These are phyloP conservation scores for Nematolebias whitei DNA, from an alignment of 2,113 vertebrate genomes.

Conservation along the genomic window DNA sequence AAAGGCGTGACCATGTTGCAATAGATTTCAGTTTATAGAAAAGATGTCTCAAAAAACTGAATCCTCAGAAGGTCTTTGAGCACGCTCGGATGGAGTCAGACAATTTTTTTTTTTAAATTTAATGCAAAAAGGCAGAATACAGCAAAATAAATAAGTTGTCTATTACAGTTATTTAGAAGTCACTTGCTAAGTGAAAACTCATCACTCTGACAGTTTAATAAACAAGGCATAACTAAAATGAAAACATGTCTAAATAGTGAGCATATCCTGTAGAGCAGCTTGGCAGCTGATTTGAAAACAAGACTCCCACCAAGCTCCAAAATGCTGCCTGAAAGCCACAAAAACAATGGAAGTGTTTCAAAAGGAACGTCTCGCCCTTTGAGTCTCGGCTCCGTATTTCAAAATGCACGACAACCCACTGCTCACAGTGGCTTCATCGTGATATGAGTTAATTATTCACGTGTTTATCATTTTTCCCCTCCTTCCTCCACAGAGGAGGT, in stretches of 20 bases:
- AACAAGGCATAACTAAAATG: neutral
- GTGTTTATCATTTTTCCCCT: neutral
- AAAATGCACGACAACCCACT: neutral
- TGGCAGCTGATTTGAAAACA: neutral
- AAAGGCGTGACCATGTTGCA: too few species aligned
- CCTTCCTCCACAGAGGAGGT: neutral
- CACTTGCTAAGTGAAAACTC: neutral
- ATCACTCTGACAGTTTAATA: neutral
- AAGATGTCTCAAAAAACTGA: too few species aligned
- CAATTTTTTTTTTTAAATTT: too few species aligned
- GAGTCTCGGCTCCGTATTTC: neutral
- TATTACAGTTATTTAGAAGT: neutral
- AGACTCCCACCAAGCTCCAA: neutral
- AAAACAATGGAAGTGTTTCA: neutral
- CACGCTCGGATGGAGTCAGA: too few species aligned
- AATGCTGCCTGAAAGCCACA: slow-evolving; percentile 10
- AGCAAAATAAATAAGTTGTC: neutral
- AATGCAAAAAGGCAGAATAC: neutral
- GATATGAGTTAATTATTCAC: neutral
- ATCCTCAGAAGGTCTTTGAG: too few species aligned
- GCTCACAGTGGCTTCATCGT: neutral
- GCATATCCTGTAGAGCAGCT: neutral
- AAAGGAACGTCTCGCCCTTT: neutral
- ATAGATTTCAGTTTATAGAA: too few species aligned
- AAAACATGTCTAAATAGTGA: neutral